phyloP scores from a whole-genome alignment of 2,113 vertebrate species.

The Zonotrichia leucophrys region DNA sequence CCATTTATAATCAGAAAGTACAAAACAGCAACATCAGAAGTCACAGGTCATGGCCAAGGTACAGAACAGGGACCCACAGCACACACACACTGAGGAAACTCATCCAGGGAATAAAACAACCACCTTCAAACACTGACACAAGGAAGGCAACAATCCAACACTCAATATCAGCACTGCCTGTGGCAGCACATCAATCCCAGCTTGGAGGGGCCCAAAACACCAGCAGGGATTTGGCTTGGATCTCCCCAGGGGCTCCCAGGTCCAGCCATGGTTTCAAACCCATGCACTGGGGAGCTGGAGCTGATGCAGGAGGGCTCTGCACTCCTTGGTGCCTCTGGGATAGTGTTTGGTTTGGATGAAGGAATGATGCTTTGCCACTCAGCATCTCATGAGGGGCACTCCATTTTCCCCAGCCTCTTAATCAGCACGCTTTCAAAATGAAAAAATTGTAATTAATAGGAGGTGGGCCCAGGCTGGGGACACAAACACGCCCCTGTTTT shows the following conservation, averaged over 20 bases:
- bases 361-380: neutral
- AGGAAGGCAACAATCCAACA: neutral
- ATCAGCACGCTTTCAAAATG: neutral
- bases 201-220: neutral
- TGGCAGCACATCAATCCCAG: accelerated
- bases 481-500: neutral
- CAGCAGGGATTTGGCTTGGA: neutral
- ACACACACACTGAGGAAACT: neutral
- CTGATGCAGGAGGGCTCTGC: neutral
- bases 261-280: neutral
- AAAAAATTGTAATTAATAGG: neutral
- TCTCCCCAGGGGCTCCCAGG: neutral
- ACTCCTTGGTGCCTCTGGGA: neutral
- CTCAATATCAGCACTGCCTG: neutral
- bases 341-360: neutral
- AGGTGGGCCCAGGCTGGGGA: neutral
- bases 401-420: neutral
- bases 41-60: neutral
- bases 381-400: neutral
- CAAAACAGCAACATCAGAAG: neutral
- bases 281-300: neutral
- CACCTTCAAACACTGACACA: neutral
- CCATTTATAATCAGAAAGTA: neutral
- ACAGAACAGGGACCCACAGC: neutral
- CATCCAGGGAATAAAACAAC: neutral